Evolutionary conservation across 2,113 vertebrate genomes (phyloP).

Genomic region (Monopterus albus): DNA sequence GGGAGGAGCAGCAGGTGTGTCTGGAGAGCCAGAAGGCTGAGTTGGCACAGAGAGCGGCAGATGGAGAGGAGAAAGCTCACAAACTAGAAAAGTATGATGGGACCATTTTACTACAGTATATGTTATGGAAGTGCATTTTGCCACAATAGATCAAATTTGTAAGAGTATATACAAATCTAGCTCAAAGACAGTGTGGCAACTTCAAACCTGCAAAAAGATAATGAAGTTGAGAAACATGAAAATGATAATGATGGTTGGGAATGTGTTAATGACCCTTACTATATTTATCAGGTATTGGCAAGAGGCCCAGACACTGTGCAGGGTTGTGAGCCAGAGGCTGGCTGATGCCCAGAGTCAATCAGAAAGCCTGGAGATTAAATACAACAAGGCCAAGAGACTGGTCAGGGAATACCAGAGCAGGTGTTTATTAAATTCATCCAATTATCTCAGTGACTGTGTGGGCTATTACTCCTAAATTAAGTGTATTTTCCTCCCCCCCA

Average conservation of each 20-base stretch:
- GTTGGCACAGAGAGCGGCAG: conserved; percentile 86
- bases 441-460: not conserved
- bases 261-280: conserved; percentile 23
- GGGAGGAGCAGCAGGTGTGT: conserved; percentile 78
- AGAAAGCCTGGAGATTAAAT: conserved; percentile 89
- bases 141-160: not conserved
- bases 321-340: conserved; percentile 89
- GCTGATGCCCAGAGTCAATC: conserved; percentile 90
- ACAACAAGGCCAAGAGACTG: conserved; percentile 88
- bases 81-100: conserved; percentile 84
- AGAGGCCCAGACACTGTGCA: conserved; percentile 91
- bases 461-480: not conserved
- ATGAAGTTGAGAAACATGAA: conserved; percentile 2
- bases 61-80: conserved; percentile 88
- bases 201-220: not conserved
- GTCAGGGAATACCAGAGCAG: conserved; percentile 90
- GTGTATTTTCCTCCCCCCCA: conserved; percentile 44
- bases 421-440: conserved; percentile 71
- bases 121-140: not conserved
- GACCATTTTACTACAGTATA: not conserved
- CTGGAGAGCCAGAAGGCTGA: conserved; percentile 84
- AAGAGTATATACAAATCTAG: not conserved
- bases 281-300: conserved; percentile 85
- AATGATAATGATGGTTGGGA: conserved; percentile 1
- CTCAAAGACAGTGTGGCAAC: not conserved